A percentile compares a stretch with the other conserved stretches of the same genome.
phyloP scores from a whole-genome alignment of 2,113 vertebrate genomes.

The Malurus cyaneus region DNA sequence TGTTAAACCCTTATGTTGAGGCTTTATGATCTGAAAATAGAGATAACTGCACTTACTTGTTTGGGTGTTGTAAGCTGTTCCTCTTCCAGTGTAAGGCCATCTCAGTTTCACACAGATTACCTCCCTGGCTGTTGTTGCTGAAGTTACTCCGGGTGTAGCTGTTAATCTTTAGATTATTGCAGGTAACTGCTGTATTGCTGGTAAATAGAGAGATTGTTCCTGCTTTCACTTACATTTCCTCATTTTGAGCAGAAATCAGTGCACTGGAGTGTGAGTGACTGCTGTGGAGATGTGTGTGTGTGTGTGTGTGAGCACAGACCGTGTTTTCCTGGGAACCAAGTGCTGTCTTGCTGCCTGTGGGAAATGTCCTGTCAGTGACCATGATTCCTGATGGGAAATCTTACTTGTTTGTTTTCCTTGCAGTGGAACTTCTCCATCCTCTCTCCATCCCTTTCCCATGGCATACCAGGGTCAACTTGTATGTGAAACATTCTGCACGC shows the following conservation, averaged over 20 bases:
- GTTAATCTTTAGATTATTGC: neutral
- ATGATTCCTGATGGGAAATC: neutral
- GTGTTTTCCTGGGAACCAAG: neutral
- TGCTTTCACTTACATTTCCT: neutral
- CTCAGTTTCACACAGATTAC: neutral
- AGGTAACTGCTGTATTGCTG: neutral
- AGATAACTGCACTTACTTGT: neutral
- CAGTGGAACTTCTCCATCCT: conserved; percentile 73
- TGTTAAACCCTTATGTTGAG: neutral
- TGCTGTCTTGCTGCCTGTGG: neutral
- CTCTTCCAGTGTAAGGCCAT: neutral
- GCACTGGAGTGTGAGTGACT: neutral
- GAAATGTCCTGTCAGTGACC: neutral
- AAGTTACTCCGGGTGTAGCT: neutral
- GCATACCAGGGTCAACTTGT: conserved; percentile 61
- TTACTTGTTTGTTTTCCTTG: neutral
- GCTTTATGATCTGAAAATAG: neutral
- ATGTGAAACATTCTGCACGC: conserved; percentile 52
- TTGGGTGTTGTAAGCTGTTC: neutral
- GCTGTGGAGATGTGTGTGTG: fast-evolving
- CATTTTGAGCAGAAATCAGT: neutral
- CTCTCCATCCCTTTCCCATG: conserved; percentile 59
- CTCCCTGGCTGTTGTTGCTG: neutral
- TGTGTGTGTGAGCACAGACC: neutral
- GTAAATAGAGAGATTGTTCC: neutral